phyloP scores from a whole-genome alignment of 1,140 invertebrate species.

The Cylas formicarius region DNA sequence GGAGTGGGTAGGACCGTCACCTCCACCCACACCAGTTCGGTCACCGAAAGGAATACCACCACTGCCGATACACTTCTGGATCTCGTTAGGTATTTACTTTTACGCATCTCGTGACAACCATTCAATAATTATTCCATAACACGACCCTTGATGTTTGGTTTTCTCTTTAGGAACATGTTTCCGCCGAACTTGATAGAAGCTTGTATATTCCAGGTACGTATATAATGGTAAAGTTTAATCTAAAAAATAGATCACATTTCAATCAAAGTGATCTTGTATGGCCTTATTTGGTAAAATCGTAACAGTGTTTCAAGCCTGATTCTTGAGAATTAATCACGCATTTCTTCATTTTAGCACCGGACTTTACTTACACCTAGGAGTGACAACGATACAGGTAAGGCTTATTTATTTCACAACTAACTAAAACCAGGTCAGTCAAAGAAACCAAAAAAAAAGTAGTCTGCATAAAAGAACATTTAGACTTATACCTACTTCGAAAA shows the following conservation, averaged over 20 bases:
- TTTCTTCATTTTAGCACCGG: constrained; percentile 37
- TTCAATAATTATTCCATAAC: too few relatives aligned
- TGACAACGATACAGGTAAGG: constrained; percentile 23
- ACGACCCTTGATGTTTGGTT: background rate
- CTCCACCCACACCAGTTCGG: constrained; percentile 16
- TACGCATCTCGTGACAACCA: background rate
- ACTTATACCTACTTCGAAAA: too few relatives aligned
- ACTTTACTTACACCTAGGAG: constrained; percentile 36
- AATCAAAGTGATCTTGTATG: too few relatives aligned
- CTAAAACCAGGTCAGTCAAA: too few relatives aligned
- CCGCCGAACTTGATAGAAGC: constrained; percentile 72
- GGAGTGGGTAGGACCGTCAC: constrained; percentile 44
- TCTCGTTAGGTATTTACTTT: constrained; percentile 53
- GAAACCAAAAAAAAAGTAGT: too few relatives aligned
- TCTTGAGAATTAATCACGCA: constrained; percentile 1
- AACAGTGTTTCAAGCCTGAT: background rate
- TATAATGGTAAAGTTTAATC: too few relatives aligned
- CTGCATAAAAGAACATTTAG: too few relatives aligned
- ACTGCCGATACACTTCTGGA: constrained; percentile 81
- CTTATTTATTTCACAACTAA: background rate
- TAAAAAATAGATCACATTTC: background rate
- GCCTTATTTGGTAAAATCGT: too few relatives aligned
- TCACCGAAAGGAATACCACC: constrained; percentile 50
- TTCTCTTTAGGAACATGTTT: constrained; percentile 60
- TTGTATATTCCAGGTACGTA: constrained; percentile 41